Conservation (phyloP, 2,888 invertebrate genomes). For the Conistra vaccinii region DNA sequence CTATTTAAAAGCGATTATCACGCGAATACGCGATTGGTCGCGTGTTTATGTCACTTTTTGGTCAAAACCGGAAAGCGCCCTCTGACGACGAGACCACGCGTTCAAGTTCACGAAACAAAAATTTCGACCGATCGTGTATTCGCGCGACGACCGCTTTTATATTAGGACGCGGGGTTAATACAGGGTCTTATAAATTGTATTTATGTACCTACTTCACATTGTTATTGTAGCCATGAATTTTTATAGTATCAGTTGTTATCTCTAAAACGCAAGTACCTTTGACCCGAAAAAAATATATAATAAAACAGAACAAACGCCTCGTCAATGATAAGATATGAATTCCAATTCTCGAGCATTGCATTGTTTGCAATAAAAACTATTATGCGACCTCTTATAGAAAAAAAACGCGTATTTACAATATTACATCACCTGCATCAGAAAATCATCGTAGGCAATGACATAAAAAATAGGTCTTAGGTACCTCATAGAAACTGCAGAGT, state of each 20-base stretch:
- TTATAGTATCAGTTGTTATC: conserved; percentile 17
- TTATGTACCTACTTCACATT: too few relatives aligned
- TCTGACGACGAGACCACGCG: too few relatives aligned
- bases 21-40: too few relatives aligned
- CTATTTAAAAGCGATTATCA: too few relatives aligned
- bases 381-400: not conserved
- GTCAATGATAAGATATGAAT: conserved; percentile 17
- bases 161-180: too few relatives aligned
- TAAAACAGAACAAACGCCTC: not conserved
- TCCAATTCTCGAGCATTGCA: not conserved
- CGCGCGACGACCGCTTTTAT: too few relatives aligned
- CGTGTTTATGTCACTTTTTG: too few relatives aligned
- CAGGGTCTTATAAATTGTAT: not conserved
- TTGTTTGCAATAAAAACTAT: conserved; percentile 2
- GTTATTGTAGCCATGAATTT: not conserved
- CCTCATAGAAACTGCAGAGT: conserved; percentile 4
- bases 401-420: not conserved
- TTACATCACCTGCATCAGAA: conserved; percentile 14
- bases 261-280: conserved; percentile 18
- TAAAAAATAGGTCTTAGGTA: conserved; percentile 1
- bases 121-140: too few relatives aligned
- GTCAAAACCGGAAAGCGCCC: too few relatives aligned
- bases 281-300: conserved; percentile 21
- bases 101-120: too few relatives aligned
- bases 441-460: not conserved